Base-by-base conservation (phyloP, 2,888 invertebrate genomes). In the Alviniconcha strummeri region DNA sequence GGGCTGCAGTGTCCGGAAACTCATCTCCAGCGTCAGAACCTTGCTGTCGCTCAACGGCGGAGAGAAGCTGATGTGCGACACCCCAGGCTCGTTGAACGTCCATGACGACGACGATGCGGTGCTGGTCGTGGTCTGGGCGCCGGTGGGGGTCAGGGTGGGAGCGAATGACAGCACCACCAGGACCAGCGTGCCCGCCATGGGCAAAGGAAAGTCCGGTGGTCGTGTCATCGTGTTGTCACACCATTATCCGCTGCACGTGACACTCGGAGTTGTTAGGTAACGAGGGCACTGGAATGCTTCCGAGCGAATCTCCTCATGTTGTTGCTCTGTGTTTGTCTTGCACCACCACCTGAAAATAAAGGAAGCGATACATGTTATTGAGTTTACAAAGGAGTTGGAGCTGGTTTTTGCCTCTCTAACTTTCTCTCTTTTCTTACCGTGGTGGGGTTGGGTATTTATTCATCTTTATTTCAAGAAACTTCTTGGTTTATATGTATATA, bases 41-140 rank as follows among this genome's bases (percentile, higher is more conserved):
- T 89, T 88, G 74, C 84, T 84, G 52, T 87, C 86, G 15, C 85
- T 72, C 78, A 88, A 84, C 5, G 85, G 74, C 7, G 91, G 91
- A 55, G 86, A 86, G 82, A 90, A 89, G 8, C 80, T 83, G 78
- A 89, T 60, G 84, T 86, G 88, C 9, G 90, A 89, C 9, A 85
- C 78, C 52, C 89, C 89, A 11, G 89, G 89, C 77, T 88, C 80
- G 83, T 86, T 88, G 84, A 90, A 89, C 9, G 90, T 90, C 90
- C 90, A 90, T 36, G 81, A 64, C 57, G 76, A 5, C 19, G 19
- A 19, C 17, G 81, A 64, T 17, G 57, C 8, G 6, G 76, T 1
- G 7, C n/a, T n/a, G 3, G 78, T 52, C 2, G 78, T 52, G 36
- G 56, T 15, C 52, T 78, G 78, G 5, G 52, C 78, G 4, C 57